Evolutionary conservation across 2,888 invertebrate species (phyloP).

Genomic region (Anorthoa munda): DNA sequence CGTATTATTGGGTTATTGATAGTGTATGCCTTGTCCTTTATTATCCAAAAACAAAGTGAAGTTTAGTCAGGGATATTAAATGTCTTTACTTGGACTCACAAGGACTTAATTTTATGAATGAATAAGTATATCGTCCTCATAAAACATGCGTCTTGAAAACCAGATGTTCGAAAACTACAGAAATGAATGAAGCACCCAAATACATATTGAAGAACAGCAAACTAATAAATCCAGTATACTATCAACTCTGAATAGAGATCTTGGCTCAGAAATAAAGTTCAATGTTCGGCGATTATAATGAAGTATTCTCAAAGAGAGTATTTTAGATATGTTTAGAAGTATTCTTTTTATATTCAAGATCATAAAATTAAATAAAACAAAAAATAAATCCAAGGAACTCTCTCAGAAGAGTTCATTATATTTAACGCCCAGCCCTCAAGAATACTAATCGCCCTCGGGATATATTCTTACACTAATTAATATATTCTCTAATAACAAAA

Average conservation of each 20-base stretch:
- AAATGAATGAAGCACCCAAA: background rate
- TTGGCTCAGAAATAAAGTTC: background rate
- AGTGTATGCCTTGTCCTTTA: slow-evolving; percentile 43
- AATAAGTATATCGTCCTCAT: background rate
- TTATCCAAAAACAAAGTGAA: slow-evolving; percentile 17
- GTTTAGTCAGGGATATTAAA: background rate
- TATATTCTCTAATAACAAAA: slow-evolving; percentile 52
- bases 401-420: slow-evolving; percentile 29
- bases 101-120: slow-evolving; percentile 5
- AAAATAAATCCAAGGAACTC: slow-evolving; percentile 8
- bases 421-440: slow-evolving; percentile 25
- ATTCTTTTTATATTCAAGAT: slow-evolving; percentile 6
- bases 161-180: background rate
- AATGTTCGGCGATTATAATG: too few species aligned
- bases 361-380: slow-evolving; percentile 28
- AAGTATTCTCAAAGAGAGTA: background rate
- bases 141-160: slow-evolving; percentile 7
- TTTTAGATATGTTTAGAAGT: background rate
- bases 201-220: background rate
- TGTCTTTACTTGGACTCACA: background rate
- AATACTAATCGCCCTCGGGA: slow-evolving; percentile 39
- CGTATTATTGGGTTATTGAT: slow-evolving; percentile 53
- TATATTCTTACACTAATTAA: slow-evolving; percentile 59
- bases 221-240: background rate
- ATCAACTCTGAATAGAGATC: too few species aligned